Base-by-base conservation (phyloP, 2,888 invertebrate genomes). In the Drosophila mercatorum region DNA sequence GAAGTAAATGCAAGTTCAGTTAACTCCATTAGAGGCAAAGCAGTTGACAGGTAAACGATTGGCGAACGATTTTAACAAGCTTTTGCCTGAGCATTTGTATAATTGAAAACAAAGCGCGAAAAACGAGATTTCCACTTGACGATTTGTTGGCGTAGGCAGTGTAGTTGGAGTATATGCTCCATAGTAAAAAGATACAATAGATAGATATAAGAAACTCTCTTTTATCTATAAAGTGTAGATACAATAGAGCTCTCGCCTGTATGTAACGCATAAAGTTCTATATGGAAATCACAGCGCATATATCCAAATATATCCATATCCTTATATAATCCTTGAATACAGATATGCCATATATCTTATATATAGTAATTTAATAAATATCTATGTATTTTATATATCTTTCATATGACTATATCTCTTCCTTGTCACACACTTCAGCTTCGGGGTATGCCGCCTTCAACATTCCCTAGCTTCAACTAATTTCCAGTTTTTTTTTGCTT, bases 91-190 rank as follows among this genome's bases (percentile, higher is more conserved):
- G 43, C 62, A 46, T 43, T 55, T 64, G 58, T 74, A 68, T 84
- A 84, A 87, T 84, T 78, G 80, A 82, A 80, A 84, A 71, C 61
- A 70, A 80, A 87, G 68, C 62, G 61, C 60, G 43, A 62, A 52
- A 76, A 83, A 80, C 69, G 56, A 41, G 73, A 80, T 66, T 83
- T 78, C 58, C 51, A 72, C 52, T 61, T 78, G 65, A 53, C 67
- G 64, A 28, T 55, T 34, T 46, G 28, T 26, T 44, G 12, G 41
- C 28, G 26, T 14, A 14, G 46, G 14, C 3, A 28, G 14, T 14
- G 28, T 14, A 12, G 22, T 26, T 6, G 12, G 12, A 12, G 12
- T 46, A 14, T 34, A 34, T 34, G 8, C 22, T 22, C 22, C 22
- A 22, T 22, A 1, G 5, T 28, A 28, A 5, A 28, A 5, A 28